Percentiles rank a stretch among this genome's conserved stretches.
phyloP scores from a whole-genome alignment of 2,888 invertebrate genomes.

The Eupithecia insigniata region DNA sequence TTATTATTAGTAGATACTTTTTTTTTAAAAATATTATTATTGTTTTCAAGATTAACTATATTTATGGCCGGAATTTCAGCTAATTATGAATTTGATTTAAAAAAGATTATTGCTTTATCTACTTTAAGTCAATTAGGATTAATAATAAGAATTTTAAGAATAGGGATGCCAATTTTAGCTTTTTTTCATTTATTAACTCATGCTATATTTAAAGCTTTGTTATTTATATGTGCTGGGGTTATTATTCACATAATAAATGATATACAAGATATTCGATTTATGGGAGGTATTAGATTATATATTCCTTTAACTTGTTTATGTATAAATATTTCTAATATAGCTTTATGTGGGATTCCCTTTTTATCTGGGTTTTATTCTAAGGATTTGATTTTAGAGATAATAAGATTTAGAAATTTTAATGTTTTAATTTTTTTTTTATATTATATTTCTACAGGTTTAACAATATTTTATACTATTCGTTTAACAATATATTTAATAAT shows the following conservation, averaged over 20 bases:
- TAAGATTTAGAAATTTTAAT: constrained; percentile 81
- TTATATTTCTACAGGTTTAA: constrained; percentile 84
- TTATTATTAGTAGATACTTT: constrained; percentile 69
- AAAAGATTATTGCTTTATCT: constrained; percentile 91
- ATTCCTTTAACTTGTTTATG: constrained; percentile 82
- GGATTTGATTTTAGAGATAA: constrained; percentile 85
- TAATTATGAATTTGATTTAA: constrained; percentile 88
- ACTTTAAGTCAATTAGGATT: constrained; percentile 90
- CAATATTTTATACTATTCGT: constrained; percentile 83
- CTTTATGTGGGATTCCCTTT: constrained; percentile 87
- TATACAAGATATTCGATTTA: constrained; percentile 88
- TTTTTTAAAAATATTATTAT: constrained; percentile 79
- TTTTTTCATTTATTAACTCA: constrained; percentile 90
- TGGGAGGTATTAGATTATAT: constrained; percentile 76
- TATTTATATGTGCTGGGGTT: constrained; percentile 89
- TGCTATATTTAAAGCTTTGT: constrained; percentile 90
- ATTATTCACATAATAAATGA: constrained; percentile 87
- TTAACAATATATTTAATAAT: constrained; percentile 83
- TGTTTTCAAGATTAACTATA: constrained; percentile 84
- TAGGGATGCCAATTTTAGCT: constrained; percentile 82
- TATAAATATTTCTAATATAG: constrained; percentile 84
- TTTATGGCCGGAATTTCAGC: constrained; percentile 85
- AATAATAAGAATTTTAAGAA: constrained; percentile 87
- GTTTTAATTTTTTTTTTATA: constrained; percentile 81
- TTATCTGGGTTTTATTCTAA: constrained; percentile 87